Conservation (phyloP, 2,888 invertebrate species). For the Sceliomorpha sp. region DNA sequence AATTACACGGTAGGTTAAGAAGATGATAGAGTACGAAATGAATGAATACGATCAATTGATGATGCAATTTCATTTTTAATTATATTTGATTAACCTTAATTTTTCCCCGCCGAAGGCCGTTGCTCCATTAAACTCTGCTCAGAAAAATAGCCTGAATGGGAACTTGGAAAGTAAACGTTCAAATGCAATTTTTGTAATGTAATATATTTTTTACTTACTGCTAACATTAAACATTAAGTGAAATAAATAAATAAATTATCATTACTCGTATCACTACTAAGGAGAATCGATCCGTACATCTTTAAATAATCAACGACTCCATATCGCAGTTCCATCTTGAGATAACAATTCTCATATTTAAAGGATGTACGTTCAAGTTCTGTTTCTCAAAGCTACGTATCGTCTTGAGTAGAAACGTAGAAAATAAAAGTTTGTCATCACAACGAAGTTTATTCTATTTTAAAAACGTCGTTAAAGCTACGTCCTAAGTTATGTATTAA, state of each 20-base stretch:
- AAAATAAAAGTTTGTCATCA: conserved; percentile 38
- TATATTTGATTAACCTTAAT: too few species aligned
- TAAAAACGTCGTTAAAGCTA: conserved; percentile 21
- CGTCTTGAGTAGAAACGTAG: conserved; percentile 43
- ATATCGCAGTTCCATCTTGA: conserved; percentile 18
- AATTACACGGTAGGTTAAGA: too few species aligned
- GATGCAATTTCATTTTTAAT: too few species aligned
- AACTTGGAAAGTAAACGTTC: too few species aligned
- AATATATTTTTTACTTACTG: conserved; percentile 36
- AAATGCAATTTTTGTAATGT: conserved; percentile 29
- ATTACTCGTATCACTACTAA: conserved; percentile 34
- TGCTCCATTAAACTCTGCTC: too few species aligned
- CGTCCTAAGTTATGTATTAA: conserved; percentile 25
- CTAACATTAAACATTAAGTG: conserved; percentile 34
- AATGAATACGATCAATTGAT: too few species aligned
- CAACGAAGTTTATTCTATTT: conserved; percentile 21
- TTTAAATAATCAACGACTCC: conserved; percentile 37
- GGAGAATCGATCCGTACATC: conserved; percentile 57
- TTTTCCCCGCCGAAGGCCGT: too few species aligned
- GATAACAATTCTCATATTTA: conserved; percentile 25
- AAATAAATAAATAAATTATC: conserved; percentile 56
- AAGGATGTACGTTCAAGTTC: conserved; percentile 57
- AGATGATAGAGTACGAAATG: too few species aligned
- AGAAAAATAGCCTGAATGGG: too few species aligned
- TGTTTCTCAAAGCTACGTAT: conserved; percentile 35